A percentile compares a stretch with the other conserved stretches of the same genome.
Evolutionary conservation across 2,113 vertebrate genomes (phyloP).

Genomic region (Riparia riparia): DNA sequence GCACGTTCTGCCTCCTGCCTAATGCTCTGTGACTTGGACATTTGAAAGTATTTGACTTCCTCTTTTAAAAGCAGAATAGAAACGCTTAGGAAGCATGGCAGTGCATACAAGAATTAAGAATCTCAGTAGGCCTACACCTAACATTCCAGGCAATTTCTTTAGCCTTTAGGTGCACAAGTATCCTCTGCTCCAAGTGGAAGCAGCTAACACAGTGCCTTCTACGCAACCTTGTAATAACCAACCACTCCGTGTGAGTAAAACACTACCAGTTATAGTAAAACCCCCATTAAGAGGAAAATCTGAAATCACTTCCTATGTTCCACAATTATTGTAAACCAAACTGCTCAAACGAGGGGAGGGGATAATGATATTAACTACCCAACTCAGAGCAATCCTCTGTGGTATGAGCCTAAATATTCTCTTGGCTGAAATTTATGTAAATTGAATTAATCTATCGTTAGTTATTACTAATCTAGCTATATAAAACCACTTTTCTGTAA

Average conservation of each 20-base stretch:
- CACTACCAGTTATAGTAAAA: constrained; percentile 85
- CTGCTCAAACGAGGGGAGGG: constrained; percentile 89
- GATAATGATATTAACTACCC: constrained; percentile 95
- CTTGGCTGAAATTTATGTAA: constrained; percentile 95
- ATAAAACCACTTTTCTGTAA: constrained; percentile 89
- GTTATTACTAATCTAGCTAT: constrained; percentile 90
- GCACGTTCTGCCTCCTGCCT: not conserved
- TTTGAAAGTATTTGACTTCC: not conserved
- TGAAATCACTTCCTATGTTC: constrained; percentile 89
- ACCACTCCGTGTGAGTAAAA: constrained; percentile 75
- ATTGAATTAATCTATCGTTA: constrained; percentile 96
- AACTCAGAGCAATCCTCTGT: constrained; percentile 94
- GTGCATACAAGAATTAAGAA: not conserved
- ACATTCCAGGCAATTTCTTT: not conserved
- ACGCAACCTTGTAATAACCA: constrained; percentile 64
- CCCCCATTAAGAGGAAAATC: constrained; percentile 80
- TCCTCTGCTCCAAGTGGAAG: not conserved
- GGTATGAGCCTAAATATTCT: constrained; percentile 93
- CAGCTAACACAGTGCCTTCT: not conserved
- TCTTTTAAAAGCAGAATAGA: not conserved
- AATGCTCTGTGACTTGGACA: not conserved
- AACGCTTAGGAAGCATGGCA: not conserved
- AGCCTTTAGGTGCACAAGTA: not conserved
- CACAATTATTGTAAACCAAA: constrained; percentile 90
- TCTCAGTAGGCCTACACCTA: not conserved